Evolutionary conservation across 2,888 invertebrate genomes (phyloP).

Genomic region (Crematogaster levior): DNA sequence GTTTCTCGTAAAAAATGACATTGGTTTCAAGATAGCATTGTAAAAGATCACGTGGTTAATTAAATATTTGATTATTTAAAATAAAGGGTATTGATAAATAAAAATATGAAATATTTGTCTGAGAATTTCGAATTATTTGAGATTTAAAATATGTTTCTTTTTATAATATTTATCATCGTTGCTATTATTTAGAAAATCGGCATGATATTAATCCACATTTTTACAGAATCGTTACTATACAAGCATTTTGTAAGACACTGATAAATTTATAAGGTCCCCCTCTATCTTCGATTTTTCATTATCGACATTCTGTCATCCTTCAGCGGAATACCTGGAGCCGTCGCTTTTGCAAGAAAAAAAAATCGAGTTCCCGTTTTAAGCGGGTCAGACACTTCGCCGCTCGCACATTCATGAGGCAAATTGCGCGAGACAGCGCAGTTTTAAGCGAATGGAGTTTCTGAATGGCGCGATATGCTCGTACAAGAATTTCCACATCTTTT

Average conservation of each 20-base stretch:
- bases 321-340: not conserved
- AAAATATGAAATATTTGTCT: not conserved
- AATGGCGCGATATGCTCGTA: slow-evolving; percentile 16
- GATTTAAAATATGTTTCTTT: not conserved
- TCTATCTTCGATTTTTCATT: slow-evolving; percentile 42
- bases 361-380: slow-evolving; percentile 27
- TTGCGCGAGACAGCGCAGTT: slow-evolving; percentile 40
- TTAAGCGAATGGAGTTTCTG: slow-evolving; percentile 30
- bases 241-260: slow-evolving; percentile 3
- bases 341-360: slow-evolving; percentile 14
- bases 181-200: not conserved
- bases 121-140: not conserved
- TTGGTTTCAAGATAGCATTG: not conserved
- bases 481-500: slow-evolving; percentile 2
- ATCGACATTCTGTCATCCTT: slow-evolving; percentile 40
- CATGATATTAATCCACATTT: not conserved
- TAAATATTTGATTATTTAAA: not conserved
- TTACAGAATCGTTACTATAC: not conserved
- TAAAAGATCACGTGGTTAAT: not conserved
- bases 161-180: not conserved
- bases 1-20: not conserved
- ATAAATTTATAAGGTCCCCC: slow-evolving; percentile 19
- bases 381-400: slow-evolving; percentile 31
- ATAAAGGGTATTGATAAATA: not conserved
- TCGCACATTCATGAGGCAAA: slow-evolving; percentile 40